Evolutionary conservation across 2,888 invertebrate species (phyloP), one percentile per base, ranked within the genome.

Genomic region (Tuta absoluta): DNA sequence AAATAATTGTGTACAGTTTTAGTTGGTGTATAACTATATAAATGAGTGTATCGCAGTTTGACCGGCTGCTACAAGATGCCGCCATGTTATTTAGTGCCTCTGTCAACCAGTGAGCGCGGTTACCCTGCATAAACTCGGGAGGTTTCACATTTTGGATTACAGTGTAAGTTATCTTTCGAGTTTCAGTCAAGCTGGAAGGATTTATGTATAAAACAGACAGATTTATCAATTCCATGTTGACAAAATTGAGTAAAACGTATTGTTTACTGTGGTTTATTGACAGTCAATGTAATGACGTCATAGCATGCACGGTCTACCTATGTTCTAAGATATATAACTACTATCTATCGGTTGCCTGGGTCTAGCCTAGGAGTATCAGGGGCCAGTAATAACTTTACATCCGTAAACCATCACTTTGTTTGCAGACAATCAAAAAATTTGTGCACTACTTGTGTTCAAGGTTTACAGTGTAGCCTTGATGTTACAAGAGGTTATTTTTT

Each of bases 21-120:
- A 71, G 73, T 69, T 73, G 79, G 84, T 87, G 84, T 75, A 74
- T 77, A 78, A 76, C 75, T 75, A 76, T 78, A 71, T 76, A 77
- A 79, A 79, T 78, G 73, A 76, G 79, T 78, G 74, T 67, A 80
- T 75, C 80, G 75, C 75, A 78, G 80, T 75, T 81, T 79, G 76
- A 89, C 91, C 91, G 91, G 91, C 91, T 90, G 90, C 84, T 79
- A 86, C 76, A 80, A 84, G 81, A 89, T 89, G 91, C 91, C 91
- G 91, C 91, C 91, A 91, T 91, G 91, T 91, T 91, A 90, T 90
- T 87, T 88, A 86, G 86, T 90, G 86, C 86, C 79, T 85, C 89
- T 89, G 91, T 91, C 91, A 91, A 86, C 82, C 77, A 81, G 82
- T 83, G 83, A 78, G 82, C 83, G 84, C 80, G 76, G 81, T 77